Evolutionary conservation across 2,888 invertebrate species (phyloP).

Genomic region (Gymnocheta viridis): DNA sequence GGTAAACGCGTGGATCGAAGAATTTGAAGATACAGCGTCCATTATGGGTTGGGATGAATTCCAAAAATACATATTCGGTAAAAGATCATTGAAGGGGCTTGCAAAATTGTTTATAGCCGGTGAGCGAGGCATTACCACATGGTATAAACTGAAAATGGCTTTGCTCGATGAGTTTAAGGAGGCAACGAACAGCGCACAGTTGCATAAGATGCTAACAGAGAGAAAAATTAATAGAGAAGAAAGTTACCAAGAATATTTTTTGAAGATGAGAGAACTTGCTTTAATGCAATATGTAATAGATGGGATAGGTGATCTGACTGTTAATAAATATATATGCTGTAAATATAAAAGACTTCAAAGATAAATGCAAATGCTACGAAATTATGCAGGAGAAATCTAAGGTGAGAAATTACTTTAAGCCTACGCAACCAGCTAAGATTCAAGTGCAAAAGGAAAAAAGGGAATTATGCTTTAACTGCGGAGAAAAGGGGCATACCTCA

Average conservation of each 20-base stretch:
- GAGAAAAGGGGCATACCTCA: slow-evolving; percentile 41
- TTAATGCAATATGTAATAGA: slow-evolving; percentile 51
- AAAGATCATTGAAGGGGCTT: slow-evolving; percentile 59
- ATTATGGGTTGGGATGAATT: slow-evolving; percentile 63
- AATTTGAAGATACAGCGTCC: slow-evolving; percentile 58
- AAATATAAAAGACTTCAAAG: slow-evolving; percentile 41
- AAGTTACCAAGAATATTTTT: slow-evolving; percentile 47
- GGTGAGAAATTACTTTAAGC: not conserved
- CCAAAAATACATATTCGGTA: slow-evolving; percentile 66
- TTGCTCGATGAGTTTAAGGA: no score
- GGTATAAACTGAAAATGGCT: no score
- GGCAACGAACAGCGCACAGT: slow-evolving; percentile 38
- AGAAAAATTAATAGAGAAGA: slow-evolving; percentile 41
- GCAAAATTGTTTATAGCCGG: slow-evolving; percentile 61
- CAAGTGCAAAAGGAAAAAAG: not conserved
- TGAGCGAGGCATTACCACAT: slow-evolving; percentile 64
- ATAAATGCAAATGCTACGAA: slow-evolving; percentile 47
- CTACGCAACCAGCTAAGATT: not conserved
- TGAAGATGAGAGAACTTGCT: slow-evolving; percentile 43
- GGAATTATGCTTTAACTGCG: slow-evolving; percentile 57
- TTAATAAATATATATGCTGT: slow-evolving; percentile 46
- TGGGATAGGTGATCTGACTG: slow-evolving; percentile 32
- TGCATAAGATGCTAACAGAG: slow-evolving; percentile 40
- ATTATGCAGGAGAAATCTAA: slow-evolving; percentile 16
- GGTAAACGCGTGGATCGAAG: slow-evolving; percentile 31